Base-by-base conservation (phyloP, 2,113 vertebrate species). In the Oenanthe oenanthe region DNA sequence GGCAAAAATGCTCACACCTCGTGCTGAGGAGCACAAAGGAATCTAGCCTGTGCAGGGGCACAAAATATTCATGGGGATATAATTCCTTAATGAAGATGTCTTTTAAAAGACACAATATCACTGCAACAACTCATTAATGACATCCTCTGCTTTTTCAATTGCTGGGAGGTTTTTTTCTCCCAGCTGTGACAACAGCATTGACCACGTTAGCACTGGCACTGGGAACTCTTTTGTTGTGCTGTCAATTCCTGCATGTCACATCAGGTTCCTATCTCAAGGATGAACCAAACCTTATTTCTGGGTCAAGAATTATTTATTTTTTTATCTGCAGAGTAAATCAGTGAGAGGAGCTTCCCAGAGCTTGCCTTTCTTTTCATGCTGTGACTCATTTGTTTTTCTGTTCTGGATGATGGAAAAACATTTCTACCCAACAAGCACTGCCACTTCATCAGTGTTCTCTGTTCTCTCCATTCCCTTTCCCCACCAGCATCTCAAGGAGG, bases 91-190 rank as follows among this genome's bases (percentile, higher is more conserved):
- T 62, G 43, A 78, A 73, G 60, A 71, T 58, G 48, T 36, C 70
- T 76, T 66, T 22, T 66, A 91, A 88, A 93, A 71, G 36, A 32
- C 45, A 84, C 50, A 51, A 62, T 73, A 51, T 47, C 34, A 43
- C 51, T 72, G 38, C 36, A 78, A 19, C 43, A n/a, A 58, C 45
- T 95, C 51, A n/a, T 89, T 83, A 74, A 40, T 85, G 48, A 32
- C 10, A 43, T 85, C 11, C 87, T 86, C 87, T 86, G 40, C 57
- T 88, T 92, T 50, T 85, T 93, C 94, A 83, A 74, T 96, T 94
- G 67, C 72, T 53, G 1, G 17, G 84, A 89, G 66, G 48, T 26
- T 86, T 92, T 93, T 65, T 91, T 60, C 60, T 91, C 82, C 72
- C 79, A 80, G 43, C 91, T 93, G 81, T 80, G 91, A 67, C 51